Evolutionary conservation across 2,113 vertebrate species (phyloP).

Genomic region (Theristicus caerulescens): DNA sequence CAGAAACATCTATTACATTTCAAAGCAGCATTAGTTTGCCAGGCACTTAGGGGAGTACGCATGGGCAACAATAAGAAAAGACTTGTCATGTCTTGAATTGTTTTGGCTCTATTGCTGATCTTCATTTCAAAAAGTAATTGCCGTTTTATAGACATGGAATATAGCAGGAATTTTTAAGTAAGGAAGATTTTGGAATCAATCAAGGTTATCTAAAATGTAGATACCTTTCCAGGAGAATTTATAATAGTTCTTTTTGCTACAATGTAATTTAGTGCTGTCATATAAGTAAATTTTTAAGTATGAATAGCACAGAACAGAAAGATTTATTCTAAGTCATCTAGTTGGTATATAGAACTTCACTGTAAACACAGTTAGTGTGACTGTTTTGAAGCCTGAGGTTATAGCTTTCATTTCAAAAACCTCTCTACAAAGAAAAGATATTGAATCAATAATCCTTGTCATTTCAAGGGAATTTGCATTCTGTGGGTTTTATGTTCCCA

Average conservation of each 20-base stretch:
- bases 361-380: background rate
- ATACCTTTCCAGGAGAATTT: background rate
- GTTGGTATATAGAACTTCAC: background rate
- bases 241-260: background rate
- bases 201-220: background rate
- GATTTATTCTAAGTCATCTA: background rate
- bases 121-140: background rate
- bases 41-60: background rate
- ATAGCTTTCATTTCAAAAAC: slow-evolving; percentile 37
- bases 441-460: background rate
- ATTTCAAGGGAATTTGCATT: slow-evolving; percentile 23
- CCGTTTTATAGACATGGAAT: background rate
- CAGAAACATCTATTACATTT: background rate
- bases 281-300: background rate
- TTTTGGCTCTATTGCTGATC: background rate
- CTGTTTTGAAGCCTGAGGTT: slow-evolving; percentile 23
- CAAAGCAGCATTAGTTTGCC: background rate
- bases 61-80: background rate
- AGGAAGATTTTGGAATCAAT: background rate
- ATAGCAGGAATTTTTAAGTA: background rate
- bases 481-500: background rate
- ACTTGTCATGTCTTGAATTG: background rate
- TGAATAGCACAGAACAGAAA: background rate
- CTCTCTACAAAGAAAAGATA: background rate
- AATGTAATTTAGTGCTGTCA: background rate